Percentiles rank a stretch among this genome's conserved stretches.
Evolutionary conservation across 2,888 invertebrate genomes (phyloP).

Genomic region (Cryptus armator): DNA sequence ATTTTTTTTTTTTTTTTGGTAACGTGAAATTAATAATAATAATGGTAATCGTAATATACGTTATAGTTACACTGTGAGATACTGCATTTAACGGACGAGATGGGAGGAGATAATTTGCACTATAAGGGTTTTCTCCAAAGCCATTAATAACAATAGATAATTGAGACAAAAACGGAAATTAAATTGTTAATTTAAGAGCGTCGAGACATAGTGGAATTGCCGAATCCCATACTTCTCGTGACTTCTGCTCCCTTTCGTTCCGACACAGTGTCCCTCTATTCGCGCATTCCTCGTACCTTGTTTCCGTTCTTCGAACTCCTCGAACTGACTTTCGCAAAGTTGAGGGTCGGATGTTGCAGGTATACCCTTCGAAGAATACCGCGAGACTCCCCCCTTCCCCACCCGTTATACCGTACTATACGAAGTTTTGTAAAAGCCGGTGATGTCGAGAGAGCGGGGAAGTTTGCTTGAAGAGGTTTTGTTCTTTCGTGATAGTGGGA

Average conservation of each 20-base stretch:
- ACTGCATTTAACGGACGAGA: too few relatives aligned
- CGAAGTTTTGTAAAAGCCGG: conserved; percentile 36
- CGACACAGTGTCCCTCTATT: conserved; percentile 1
- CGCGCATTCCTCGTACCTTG: neutral
- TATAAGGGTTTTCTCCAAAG: too few relatives aligned
- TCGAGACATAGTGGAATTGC: neutral
- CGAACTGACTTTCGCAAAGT: conserved; percentile 38
- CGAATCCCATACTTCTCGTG: conserved; percentile 10
- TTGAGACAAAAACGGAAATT: neutral
- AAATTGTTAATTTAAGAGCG: conserved; percentile 14
- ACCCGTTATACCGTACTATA: neutral
- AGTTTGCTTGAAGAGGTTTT: conserved; percentile 38
- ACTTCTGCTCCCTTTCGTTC: neutral
- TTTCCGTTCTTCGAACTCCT: conserved; percentile 27
- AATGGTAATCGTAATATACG: too few relatives aligned
- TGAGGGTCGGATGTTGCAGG: conserved; percentile 16
- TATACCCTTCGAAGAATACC: neutral
- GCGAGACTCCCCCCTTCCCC: conserved; percentile 12
- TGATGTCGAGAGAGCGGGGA: conserved; percentile 5
- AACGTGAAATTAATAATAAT: too few relatives aligned
- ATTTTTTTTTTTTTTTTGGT: too few relatives aligned
- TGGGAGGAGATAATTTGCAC: too few relatives aligned
- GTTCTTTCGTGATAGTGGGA: conserved; percentile 1
- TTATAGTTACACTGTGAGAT: too few relatives aligned
- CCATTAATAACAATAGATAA: neutral